Evolutionary conservation across 2,113 vertebrate species (phyloP), one percentile per base, ranked within the genome.

Genomic region (Calonectris borealis): DNA sequence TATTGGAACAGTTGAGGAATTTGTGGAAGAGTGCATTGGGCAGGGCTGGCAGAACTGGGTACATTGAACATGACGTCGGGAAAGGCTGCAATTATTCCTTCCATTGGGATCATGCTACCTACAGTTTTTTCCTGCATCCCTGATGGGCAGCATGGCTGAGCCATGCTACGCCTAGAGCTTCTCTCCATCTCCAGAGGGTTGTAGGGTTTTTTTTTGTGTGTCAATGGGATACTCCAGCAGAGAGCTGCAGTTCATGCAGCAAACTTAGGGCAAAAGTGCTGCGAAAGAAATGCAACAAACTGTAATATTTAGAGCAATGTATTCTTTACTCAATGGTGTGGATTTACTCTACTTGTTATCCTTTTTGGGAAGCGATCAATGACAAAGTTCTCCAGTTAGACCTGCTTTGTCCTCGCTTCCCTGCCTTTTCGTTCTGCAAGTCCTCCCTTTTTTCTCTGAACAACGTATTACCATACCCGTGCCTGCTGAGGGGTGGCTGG

Each of bases 1-100:
- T 82, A 69, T 7, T 76, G 29, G 52, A 17, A 20, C 31, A 57
- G 24, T 3, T 2, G 16, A 46, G 40, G 60, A 49, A 21, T 69
- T 57, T 83, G 44, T n/a, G 25, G 73, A 49, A 80, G 54, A 38
- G 5, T 32, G 7, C 1, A 1, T 80, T 52, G 75, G 36, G 69
- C 20, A 72, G 65, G 58, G n/a, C n/a, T 66, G 46, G 36, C 26
- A 46, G 73, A 64, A 19, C 14, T 64, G 61, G 48, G 26, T 16
- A 11, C 6, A 1, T 13, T 54, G 54, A 72, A 90, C 3, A 6
- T 1, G 4, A 34, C 0, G 1, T 7, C 65, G 31, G 42, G 14
- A 87, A 60, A 69, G 18, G 29, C 44, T 81, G 69, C 6, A 44
- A 4, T 69, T 79, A 25, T 75, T 42, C 54, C 7, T 42, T 76